Conservation (phyloP, 2,113 vertebrate species). For the Centropus bengalensis region DNA sequence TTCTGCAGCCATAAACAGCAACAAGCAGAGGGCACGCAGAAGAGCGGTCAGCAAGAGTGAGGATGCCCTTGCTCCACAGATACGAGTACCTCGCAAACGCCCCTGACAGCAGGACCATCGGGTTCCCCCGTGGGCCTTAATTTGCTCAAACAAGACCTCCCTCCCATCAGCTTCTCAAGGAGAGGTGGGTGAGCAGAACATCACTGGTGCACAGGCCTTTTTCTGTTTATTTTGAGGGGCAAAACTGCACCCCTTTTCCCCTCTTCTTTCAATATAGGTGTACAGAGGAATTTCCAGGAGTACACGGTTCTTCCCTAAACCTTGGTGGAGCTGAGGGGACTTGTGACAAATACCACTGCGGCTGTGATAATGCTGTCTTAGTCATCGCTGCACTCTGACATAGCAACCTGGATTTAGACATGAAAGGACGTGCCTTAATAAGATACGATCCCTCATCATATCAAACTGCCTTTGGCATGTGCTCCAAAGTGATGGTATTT, state of each 20-base stretch:
- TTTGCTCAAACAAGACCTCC: background rate
- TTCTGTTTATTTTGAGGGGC: background rate
- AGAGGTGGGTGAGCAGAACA: background rate
- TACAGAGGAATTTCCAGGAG: background rate
- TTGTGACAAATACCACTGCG: background rate
- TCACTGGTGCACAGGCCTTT: fast-evolving
- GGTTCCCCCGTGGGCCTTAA: background rate
- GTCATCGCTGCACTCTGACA: background rate
- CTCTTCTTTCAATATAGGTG: background rate
- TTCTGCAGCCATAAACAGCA: conserved; percentile 1
- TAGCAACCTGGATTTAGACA: background rate
- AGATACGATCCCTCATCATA: background rate
- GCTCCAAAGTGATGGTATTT: background rate
- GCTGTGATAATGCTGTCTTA: background rate
- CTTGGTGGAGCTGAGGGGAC: background rate
- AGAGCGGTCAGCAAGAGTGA: background rate
- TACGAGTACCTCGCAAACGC: background rate
- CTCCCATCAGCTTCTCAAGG: background rate
- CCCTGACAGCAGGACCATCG: fast-evolving
- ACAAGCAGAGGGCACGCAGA: background rate
- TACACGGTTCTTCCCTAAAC: background rate
- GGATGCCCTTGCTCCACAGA: background rate
- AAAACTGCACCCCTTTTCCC: background rate
- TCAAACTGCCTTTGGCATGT: background rate
- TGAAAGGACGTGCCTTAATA: background rate